These are phyloP conservation scores for Garra rufa DNA, from an alignment of 2,113 vertebrate species.

Conservation along the genomic window DNA sequence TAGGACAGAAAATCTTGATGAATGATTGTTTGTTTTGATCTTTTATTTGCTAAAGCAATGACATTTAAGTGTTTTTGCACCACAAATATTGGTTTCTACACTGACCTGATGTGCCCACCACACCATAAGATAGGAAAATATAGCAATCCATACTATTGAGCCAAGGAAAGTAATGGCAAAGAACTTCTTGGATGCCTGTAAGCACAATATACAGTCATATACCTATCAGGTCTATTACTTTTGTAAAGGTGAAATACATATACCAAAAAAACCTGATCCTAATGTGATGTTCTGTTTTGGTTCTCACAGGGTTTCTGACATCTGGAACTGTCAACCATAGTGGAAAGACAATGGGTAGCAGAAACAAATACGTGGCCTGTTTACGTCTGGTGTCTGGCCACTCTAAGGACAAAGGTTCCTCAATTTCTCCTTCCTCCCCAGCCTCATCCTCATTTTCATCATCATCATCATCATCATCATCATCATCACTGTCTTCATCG, in stretches of 20 bases:
- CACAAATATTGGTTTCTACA: conserved; percentile 24
- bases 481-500: conserved; percentile 62
- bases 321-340: conserved; percentile 95
- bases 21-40: neutral
- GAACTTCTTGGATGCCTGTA: conserved; percentile 85
- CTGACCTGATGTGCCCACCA: conserved; percentile 99
- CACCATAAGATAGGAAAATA: conserved; percentile 97
- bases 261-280: neutral
- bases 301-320: conserved; percentile 86
- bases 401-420: conserved; percentile 88
- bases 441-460: conserved; percentile 53
- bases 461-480: conserved; percentile 59
- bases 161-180: conserved; percentile 90
- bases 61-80: neutral
- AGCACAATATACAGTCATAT: conserved; percentile 42
- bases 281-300: neutral
- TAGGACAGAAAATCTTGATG: conserved; percentile 59
- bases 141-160: conserved; percentile 92
- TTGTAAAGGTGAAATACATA: neutral
- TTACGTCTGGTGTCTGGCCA: conserved; percentile 89
- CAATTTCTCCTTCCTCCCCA: conserved; percentile 71
- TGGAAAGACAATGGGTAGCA: conserved; percentile 92
- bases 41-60: neutral
- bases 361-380: conserved; percentile 88
- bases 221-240: conserved; percentile 14